Evolutionary conservation across 1,140 invertebrate genomes (phyloP).

Genomic region (Brachionus plicatilis): DNA sequence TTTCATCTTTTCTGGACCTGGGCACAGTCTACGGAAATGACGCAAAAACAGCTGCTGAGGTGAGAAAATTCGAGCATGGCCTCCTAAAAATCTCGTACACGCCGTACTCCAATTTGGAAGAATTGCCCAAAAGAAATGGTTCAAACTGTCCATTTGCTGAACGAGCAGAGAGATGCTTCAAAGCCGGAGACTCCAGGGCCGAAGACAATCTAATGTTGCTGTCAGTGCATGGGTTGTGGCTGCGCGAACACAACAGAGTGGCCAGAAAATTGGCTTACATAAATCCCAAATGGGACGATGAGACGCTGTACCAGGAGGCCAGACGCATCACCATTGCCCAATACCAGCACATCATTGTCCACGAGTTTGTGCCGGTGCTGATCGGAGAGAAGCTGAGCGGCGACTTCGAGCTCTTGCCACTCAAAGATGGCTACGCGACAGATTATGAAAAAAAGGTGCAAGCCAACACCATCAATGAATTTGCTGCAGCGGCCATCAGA

Average conservation of each 20-base stretch:
- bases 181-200: background rate
- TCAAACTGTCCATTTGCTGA: background rate
- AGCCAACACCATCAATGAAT: background rate
- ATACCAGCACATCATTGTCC: constrained; percentile 86
- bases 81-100: background rate
- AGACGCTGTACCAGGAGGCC: constrained; percentile 63
- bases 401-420: background rate
- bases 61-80: constrained; percentile 6
- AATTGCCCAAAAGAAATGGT: background rate
- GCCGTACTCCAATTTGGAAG: background rate
- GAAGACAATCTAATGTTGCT: background rate
- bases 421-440: constrained; percentile 41
- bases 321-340: constrained; percentile 79
- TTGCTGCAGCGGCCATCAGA: constrained; percentile 17
- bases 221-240: constrained; percentile 69
- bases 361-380: constrained; percentile 88
- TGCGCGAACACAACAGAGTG: constrained; percentile 46
- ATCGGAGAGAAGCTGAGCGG: constrained; percentile 60
- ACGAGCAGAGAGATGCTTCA: background rate
- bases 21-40: background rate
- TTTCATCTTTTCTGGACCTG: background rate
- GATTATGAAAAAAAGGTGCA: background rate
- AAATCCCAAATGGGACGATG: constrained; percentile 43
- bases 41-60: background rate
- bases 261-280: constrained; percentile 42